Conservation (phyloP, 2,113 vertebrate species). For the Myotis lucifugus region DNA sequence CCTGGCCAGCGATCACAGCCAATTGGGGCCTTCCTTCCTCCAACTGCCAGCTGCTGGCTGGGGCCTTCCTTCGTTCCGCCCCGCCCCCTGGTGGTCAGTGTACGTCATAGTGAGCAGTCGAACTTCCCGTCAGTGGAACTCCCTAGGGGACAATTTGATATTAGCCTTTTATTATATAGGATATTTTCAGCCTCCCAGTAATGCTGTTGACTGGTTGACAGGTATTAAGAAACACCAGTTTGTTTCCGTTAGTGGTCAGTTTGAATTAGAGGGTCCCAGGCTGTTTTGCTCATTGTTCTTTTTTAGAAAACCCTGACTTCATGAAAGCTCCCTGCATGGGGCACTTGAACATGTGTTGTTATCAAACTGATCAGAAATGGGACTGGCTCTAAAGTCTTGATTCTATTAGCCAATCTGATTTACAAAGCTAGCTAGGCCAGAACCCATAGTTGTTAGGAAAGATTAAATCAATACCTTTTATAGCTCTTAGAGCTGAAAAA, state of each 20-base stretch:
- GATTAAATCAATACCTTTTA: background rate
- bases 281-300: background rate
- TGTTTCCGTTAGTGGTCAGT: background rate
- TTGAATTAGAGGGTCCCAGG: background rate
- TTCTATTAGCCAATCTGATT: background rate
- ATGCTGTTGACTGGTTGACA: background rate
- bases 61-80: too few relatives aligned
- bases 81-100: too few relatives aligned
- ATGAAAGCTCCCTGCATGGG: background rate
- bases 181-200: background rate
- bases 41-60: too few relatives aligned
- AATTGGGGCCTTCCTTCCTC: too few relatives aligned
- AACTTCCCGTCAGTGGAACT: too few relatives aligned
- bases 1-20: too few relatives aligned
- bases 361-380: conserved; percentile 4
- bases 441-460: background rate
- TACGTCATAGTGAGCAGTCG: too few relatives aligned
- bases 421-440: background rate
- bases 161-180: too few relatives aligned
- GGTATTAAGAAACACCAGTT: background rate
- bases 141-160: too few relatives aligned
- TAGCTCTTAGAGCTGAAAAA: background rate
- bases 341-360: background rate
- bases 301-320: background rate
- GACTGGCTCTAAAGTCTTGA: background rate